Base-by-base conservation (phyloP, 2,797 vertebrate genomes). In the Sebastes matsubarae region DNA sequence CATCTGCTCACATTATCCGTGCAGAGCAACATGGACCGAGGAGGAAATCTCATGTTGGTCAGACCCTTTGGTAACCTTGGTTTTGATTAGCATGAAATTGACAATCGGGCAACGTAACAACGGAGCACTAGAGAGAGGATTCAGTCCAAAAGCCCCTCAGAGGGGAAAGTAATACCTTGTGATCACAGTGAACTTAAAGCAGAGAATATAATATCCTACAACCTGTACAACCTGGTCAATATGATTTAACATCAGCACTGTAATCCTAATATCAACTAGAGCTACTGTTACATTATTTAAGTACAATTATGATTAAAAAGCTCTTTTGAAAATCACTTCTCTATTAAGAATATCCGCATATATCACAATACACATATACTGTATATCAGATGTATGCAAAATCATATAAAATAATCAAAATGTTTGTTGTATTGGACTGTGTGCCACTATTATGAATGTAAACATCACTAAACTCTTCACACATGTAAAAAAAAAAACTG, bases 1-100 rank as follows among this genome's bases (percentile, higher is more conserved):
- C 76, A 81, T 84, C 82, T 52, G 34, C 65, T 3, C 1, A 72
- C 78, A 70, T 77, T 65, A 68, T 88, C 75, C 38, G 58, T 25
- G 63, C 77, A 42, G 32, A 68, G 74, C 24, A 73, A 77, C 63
- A 61, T 11, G 11, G 57, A 69, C 2, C 2, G 30, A 78, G 57
- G 52, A 77, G 73, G 71, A 81, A 54, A 46, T 72, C 46, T 69
- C 61, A 42, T 79, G 86, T 73, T 77, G 61, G 75, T 69, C 72
- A 70, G 71, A 85, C 74, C 72, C 70, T 80, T 77, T 8, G 65
- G 73, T 84, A 64, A 87, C 84, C 72, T 86, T 61, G n/a, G 65
- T 81, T 88, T 75, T 82, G 57, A 87, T 83, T 61, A 69, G 27
- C 65, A 59, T 66, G 77, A 59, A 77, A 79, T 60, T 85, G 52